Evolutionary conservation across 2,113 vertebrate genomes (phyloP), one percentile per base, ranked within the genome.

Genomic region (Neogale vison): DNA sequence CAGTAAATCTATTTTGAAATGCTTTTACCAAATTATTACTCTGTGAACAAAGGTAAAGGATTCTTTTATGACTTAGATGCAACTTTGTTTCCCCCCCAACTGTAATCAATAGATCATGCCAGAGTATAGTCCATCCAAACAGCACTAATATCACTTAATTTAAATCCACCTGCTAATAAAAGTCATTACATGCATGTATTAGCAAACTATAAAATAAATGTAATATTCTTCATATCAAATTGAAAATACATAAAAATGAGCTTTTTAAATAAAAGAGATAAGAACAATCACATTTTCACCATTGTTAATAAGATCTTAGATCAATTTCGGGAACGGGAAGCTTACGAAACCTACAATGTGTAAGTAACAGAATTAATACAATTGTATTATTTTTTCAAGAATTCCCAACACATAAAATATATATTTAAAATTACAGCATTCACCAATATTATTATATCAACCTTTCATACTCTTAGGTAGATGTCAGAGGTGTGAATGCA

Each of bases 1-100:
- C 52, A 97, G 69, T 47, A 96, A 96, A 93, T 89, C 31, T 50
- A 80, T 86, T 97, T 95, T 83, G 76, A 97, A 96, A 95, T 91
- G 72, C 63, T 84, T 96, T 95, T 95, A 96, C 97, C 82, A 96
- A 84, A 97, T 98, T 96, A 74, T 87, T 95, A 83, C 7, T 69
- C n/a, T 61, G n/a, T 55, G 47, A 88, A 82, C 26, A 59, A 82
- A 79, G 59, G 50, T 61, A 77, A 97, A 92, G 15, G 63, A 34
- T 88, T 93, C 39, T 88, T 92, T 81, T 89, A 36, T 83, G 82
- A 86, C 39, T 96, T 26, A 65, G 39, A 81, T 36, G 55, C 5
- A 91, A 89, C 45, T 93, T 36, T 42, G 59, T 63, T 29, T 93
- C 96, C 26, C 31, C 39, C 14, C 34, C 67, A 55, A 95, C 7